These are phyloP conservation scores for Sarcophaga carnaria DNA, from an alignment of 2,888 invertebrate species.

Conservation along the genomic window DNA sequence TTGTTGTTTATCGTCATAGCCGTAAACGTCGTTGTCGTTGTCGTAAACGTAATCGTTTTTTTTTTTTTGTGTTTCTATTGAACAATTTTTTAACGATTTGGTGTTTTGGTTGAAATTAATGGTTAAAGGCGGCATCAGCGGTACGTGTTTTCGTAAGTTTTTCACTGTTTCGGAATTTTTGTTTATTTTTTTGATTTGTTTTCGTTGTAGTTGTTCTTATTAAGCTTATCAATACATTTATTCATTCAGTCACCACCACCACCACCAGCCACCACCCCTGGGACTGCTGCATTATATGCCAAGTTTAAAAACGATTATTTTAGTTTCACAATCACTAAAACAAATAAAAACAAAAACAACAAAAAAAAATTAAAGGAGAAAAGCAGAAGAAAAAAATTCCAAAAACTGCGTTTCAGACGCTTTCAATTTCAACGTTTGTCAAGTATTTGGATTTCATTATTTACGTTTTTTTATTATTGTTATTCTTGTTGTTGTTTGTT, in stretches of 20 bases:
- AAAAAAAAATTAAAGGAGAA: slow-evolving; percentile 6
- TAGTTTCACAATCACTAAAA: slow-evolving; percentile 60
- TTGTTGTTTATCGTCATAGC: neutral
- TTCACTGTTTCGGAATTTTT: neutral
- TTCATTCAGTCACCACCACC: neutral
- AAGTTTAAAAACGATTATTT: slow-evolving; percentile 46
- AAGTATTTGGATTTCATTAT: slow-evolving; percentile 23
- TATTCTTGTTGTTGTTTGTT: slow-evolving; percentile 24
- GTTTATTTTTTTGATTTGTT: neutral
- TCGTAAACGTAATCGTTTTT: neutral
- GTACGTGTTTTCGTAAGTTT: slow-evolving; percentile 46
- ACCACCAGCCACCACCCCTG: neutral
- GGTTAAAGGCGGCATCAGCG: slow-evolving; percentile 13
- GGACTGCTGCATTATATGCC: slow-evolving; percentile 45
- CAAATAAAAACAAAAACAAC: slow-evolving; percentile 19
- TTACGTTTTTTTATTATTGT: slow-evolving; percentile 22
- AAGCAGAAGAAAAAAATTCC: slow-evolving; percentile 5
- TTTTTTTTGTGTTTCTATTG: slow-evolving; percentile 13
- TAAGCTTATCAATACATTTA: slow-evolving; percentile 45
- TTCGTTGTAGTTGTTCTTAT: slow-evolving; percentile 13
- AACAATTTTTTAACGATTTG: slow-evolving; percentile 48
- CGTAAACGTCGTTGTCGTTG: neutral
- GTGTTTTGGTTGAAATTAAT: slow-evolving; percentile 41
- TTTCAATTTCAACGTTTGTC: slow-evolving; percentile 18
- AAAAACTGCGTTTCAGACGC: slow-evolving; percentile 61